Conservation (phyloP, 2,888 invertebrate genomes). For the Ormyrus thymus region DNA sequence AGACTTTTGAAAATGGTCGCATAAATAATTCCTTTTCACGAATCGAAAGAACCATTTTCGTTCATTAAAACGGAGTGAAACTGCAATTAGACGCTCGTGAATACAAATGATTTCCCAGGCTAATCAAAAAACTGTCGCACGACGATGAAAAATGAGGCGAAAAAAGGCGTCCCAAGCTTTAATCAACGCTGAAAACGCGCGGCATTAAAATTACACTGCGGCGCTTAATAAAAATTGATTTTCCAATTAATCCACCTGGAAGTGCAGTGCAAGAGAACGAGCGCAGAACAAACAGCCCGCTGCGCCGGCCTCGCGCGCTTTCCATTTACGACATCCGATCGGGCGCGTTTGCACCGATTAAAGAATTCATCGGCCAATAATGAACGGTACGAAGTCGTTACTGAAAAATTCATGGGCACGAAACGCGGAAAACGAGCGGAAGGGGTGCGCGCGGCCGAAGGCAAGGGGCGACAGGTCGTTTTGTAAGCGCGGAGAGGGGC, state of each 20-base stretch:
- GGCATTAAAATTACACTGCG: not conserved
- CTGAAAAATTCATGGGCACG: conserved; percentile 38
- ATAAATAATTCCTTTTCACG: too few relatives aligned
- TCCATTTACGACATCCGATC: conserved; percentile 19
- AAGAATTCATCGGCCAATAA: conserved; percentile 29
- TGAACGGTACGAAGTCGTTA: conserved; percentile 30
- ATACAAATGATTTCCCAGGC: too few relatives aligned
- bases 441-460: not conserved
- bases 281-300: not conserved
- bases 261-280: not conserved
- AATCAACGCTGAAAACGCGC: not conserved
- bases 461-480: conserved; percentile 28
- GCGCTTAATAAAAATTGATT: conserved; percentile 20
- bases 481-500: not conserved
- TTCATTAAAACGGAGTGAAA: not conserved
- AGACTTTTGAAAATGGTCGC: too few relatives aligned
- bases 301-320: not conserved
- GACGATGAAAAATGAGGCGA: too few relatives aligned
- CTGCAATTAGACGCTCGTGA: too few relatives aligned
- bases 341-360: conserved; percentile 1
- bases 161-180: not conserved
- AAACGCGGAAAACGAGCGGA: not conserved
- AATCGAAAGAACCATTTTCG: not conserved
- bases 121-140: too few relatives aligned
- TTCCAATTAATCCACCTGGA: conserved; percentile 26